Percentiles rank a stretch among this genome's conserved stretches.
Conservation (phyloP, 2,888 invertebrate species). For the Petrolisthes cinctipes region DNA sequence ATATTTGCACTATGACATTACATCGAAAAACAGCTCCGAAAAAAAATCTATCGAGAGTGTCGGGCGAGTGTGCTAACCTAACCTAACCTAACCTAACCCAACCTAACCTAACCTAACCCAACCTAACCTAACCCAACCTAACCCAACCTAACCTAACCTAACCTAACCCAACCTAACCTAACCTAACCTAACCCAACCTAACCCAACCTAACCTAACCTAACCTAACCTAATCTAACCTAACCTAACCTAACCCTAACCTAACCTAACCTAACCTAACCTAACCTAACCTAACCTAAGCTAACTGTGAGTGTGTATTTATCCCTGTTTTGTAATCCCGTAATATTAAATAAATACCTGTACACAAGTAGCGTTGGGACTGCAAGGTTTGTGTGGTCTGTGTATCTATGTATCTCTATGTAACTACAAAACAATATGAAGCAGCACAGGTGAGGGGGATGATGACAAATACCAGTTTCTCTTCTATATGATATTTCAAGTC, state of each 20-base stretch:
- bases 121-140: neutral
- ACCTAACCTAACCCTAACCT: conserved; percentile 26
- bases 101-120: neutral
- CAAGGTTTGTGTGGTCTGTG: too few species aligned
- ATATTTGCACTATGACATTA: too few species aligned
- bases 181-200: conserved; percentile 24
- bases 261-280: conserved; percentile 23
- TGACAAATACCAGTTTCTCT: too few species aligned
- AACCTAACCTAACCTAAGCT: conserved; percentile 13
- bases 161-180: conserved; percentile 23
- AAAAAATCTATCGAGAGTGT: neutral
- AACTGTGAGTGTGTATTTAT: too few species aligned
- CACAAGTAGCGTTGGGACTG: too few species aligned
- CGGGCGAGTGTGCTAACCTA: neutral
- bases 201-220: conserved; percentile 24
- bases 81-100: conserved; percentile 6
- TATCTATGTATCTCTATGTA: too few species aligned
- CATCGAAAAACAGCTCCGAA: neutral
- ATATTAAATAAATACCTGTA: too few species aligned
- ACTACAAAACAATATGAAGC: too few species aligned
- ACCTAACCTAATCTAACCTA: conserved; percentile 14
- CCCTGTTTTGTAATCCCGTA: too few species aligned
- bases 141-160: conserved; percentile 17
- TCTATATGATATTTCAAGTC: too few species aligned
- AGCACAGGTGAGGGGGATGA: too few species aligned